Conservation (phyloP, 2,797 vertebrate species). For the Clarias pachynema region DNA sequence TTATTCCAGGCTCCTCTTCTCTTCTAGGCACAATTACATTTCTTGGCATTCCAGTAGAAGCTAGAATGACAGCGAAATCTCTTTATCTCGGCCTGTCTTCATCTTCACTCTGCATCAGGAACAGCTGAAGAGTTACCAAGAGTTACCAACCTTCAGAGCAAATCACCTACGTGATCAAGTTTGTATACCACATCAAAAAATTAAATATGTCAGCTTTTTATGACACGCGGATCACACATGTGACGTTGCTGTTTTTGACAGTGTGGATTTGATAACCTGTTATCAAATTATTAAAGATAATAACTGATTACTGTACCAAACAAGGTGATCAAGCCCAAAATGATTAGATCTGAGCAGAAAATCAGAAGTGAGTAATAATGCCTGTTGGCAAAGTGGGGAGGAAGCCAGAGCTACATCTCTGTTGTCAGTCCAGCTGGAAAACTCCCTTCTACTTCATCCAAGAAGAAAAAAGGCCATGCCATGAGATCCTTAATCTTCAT, state of each 20-base stretch:
- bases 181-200: neutral
- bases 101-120: neutral
- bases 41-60: neutral
- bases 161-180: neutral
- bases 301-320: neutral
- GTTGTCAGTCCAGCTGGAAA: conserved; percentile 16
- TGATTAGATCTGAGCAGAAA: neutral
- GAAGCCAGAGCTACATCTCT: neutral
- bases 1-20: neutral
- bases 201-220: neutral
- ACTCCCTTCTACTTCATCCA: neutral
- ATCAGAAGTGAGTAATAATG: neutral
- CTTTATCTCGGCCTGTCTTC: neutral
- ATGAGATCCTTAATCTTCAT: neutral
- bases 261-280: neutral
- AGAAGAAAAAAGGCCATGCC: neutral
- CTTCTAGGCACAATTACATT: neutral
- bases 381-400: neutral
- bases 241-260: neutral
- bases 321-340: neutral
- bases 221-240: neutral
- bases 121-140: neutral
- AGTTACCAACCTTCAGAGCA: neutral
- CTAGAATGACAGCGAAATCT: neutral
- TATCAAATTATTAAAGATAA: neutral